Conservation (phyloP, 2,113 vertebrate genomes). For the Mastomys coucha region DNA sequence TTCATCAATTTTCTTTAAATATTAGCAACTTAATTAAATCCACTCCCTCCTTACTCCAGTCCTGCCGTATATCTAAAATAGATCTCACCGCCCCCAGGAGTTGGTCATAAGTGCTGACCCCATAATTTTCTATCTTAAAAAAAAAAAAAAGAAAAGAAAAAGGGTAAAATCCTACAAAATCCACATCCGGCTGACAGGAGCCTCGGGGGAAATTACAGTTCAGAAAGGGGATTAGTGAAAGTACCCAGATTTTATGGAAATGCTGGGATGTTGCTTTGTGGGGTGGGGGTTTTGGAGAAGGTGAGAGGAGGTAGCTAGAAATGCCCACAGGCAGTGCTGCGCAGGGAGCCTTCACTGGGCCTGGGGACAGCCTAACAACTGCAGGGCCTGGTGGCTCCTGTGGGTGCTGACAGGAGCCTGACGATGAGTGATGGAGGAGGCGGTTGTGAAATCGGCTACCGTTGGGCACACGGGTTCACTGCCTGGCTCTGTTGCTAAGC, state of each 20-base stretch:
- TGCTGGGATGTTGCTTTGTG: conserved; percentile 1
- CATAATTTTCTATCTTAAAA: conserved; percentile 88
- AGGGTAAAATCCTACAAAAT: conserved; percentile 86
- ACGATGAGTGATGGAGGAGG: conserved; percentile 67
- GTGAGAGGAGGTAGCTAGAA: not conserved
- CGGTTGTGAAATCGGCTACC: conserved; percentile 77
- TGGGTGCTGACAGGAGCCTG: conserved; percentile 10
- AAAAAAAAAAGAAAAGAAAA: not conserved
- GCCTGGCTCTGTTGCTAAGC: conserved; percentile 82
- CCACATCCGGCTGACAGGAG: conserved; percentile 88
- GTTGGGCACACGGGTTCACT: conserved; percentile 70
- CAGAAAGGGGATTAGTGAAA: conserved; percentile 86
- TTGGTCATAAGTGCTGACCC: conserved; percentile 90
- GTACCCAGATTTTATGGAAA: conserved; percentile 86
- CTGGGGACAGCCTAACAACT: not conserved
- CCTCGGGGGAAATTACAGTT: conserved; percentile 89
- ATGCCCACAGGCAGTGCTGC: accelerated
- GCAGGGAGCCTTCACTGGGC: not conserved
- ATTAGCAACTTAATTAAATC: conserved; percentile 93
- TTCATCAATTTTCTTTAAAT: conserved; percentile 93
- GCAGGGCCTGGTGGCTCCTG: not conserved
- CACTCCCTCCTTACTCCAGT: conserved; percentile 88
- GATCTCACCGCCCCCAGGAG: conserved; percentile 90
- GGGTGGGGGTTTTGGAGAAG: conserved; percentile 3
- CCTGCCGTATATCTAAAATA: conserved; percentile 91